Conservation (phyloP, 1,140 invertebrate species). For the Rhynchophorus ferrugineus region DNA sequence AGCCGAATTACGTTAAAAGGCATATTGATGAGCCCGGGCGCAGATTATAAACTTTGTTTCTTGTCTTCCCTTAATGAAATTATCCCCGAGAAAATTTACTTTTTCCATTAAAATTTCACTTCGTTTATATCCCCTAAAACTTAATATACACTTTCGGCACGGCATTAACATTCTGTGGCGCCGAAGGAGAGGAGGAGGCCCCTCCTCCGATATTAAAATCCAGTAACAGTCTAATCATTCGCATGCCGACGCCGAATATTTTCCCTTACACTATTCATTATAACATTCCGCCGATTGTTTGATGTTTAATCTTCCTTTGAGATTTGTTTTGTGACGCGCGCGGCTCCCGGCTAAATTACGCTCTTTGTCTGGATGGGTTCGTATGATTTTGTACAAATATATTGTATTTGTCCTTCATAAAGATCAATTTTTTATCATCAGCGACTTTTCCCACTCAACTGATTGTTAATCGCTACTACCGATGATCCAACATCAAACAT, state of each 20-base stretch:
- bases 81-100: slow-evolving; percentile 24
- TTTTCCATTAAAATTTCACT: slow-evolving; percentile 25
- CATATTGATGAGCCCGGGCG: slow-evolving; percentile 28
- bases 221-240: slow-evolving; percentile 5
- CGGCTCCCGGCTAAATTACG: no score
- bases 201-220: slow-evolving; percentile 6
- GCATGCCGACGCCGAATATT: background rate
- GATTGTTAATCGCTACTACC: no score
- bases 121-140: slow-evolving; percentile 20
- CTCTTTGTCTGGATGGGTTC: no score
- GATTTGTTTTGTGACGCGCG: no score
- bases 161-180: slow-evolving; percentile 15
- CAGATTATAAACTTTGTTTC: slow-evolving; percentile 28
- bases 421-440: no score
- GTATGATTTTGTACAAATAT: no score
- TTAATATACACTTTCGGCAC: slow-evolving; percentile 21
- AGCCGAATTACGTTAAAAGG: slow-evolving; percentile 29
- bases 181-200: background rate
- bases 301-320: no score
- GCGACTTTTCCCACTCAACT: no score
- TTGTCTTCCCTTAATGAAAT: slow-evolving; percentile 21
- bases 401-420: no score
- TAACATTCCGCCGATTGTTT: no score
- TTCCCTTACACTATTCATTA: no score
- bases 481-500: no score